phyloP scores from a whole-genome alignment of 2,888 invertebrate genomes.

The Hypomecis punctinalis region DNA sequence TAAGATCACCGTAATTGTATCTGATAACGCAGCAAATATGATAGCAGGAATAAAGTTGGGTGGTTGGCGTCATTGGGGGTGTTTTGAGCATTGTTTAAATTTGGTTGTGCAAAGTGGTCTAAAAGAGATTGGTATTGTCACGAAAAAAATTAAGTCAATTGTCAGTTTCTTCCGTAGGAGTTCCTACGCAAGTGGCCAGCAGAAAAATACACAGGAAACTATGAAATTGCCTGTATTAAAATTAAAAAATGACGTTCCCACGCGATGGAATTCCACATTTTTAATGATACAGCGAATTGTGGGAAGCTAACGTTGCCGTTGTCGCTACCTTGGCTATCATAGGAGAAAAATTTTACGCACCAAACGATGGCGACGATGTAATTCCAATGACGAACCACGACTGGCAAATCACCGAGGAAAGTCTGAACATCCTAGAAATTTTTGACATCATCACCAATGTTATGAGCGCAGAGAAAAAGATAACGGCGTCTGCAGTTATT shows the following conservation, averaged over 20 bases:
- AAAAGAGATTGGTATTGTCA: neutral
- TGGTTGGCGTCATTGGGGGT: constrained; percentile 37
- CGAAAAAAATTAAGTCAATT: constrained; percentile 17
- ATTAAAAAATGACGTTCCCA: constrained; percentile 1
- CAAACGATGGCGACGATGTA: neutral
- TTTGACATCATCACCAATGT: neutral
- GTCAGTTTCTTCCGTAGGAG: constrained; percentile 19
- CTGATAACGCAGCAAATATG: constrained; percentile 33
- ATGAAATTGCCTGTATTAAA: neutral
- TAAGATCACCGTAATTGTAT: constrained; percentile 18
- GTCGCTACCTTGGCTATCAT: neutral
- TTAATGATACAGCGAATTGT: neutral
- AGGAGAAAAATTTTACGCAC: neutral
- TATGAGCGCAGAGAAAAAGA: neutral
- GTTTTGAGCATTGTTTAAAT: constrained; percentile 44
- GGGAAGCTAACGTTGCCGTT: neutral
- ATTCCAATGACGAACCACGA: neutral
- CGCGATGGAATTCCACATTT: constrained; percentile 3
- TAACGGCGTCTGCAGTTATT: neutral
- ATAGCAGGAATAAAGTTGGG: constrained; percentile 29
- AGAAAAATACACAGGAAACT: neutral
- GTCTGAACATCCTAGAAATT: neutral
- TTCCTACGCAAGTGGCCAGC: neutral
- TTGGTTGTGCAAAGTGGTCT: constrained; percentile 35
- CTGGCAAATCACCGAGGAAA: too few relatives aligned